Evolutionary conservation across 2,113 vertebrate genomes (phyloP).

Genomic region (Melanostigma gelatinosum): DNA sequence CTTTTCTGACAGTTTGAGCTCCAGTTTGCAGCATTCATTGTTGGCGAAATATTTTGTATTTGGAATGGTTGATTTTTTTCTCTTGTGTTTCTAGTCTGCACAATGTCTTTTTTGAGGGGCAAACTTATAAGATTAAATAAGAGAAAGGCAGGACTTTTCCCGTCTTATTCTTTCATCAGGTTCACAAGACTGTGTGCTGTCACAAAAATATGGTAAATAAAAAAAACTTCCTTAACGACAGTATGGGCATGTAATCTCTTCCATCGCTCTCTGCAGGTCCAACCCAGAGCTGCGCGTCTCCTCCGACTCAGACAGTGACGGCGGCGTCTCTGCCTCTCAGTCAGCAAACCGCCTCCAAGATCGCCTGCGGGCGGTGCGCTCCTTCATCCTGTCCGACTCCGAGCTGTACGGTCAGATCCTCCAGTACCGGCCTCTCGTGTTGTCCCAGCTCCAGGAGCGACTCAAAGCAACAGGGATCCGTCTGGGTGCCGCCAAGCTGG

Average conservation of each 20-base stretch:
- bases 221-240: neutral
- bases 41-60: neutral
- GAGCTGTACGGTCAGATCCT: constrained; percentile 86
- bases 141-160: neutral
- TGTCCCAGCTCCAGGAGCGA: constrained; percentile 85
- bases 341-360: constrained; percentile 75
- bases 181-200: rapidly evolving
- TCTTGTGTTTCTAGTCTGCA: neutral
- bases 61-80: neutral
- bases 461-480: constrained; percentile 88
- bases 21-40: too few species aligned
- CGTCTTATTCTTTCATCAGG: neutral
- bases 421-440: constrained; percentile 90
- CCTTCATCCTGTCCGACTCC: constrained; percentile 85
- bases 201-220: neutral
- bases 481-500: constrained; percentile 85
- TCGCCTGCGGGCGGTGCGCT: constrained; percentile 81
- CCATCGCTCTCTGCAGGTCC: constrained; percentile 60
- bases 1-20: neutral
- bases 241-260: neutral
- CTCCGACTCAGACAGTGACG: constrained; percentile 82
- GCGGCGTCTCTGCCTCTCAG: constrained; percentile 84
- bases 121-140: neutral
- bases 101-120: neutral
- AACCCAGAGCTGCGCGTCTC: constrained; percentile 82